These are phyloP conservation scores for Reinhardtius hippoglossoides DNA, from an alignment of 2,113 vertebrate species.

Conservation along the genomic window DNA sequence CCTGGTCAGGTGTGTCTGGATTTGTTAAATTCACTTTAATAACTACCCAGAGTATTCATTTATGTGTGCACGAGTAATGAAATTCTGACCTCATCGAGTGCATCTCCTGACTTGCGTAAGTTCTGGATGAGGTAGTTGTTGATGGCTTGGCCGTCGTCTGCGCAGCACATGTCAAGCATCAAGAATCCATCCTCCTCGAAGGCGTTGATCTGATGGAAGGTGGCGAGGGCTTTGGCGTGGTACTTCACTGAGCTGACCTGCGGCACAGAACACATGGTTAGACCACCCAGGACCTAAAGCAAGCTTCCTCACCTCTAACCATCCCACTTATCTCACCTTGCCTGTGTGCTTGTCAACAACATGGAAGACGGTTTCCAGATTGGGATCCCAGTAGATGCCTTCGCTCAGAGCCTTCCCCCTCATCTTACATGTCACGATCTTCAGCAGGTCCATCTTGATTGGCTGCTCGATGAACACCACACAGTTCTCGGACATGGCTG, in stretches of 20 bases:
- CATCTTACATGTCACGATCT: constrained; percentile 87
- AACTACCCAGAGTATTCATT: background rate
- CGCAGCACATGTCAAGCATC: constrained; percentile 90
- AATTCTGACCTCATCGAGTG: constrained; percentile 86
- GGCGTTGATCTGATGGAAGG: constrained; percentile 95
- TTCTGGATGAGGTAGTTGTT: constrained; percentile 88
- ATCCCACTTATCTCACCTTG: constrained; percentile 76
- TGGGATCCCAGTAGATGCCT: constrained; percentile 92
- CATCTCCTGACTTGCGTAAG: constrained; percentile 86
- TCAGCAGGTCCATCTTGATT: constrained; percentile 89
- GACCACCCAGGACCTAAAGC: background rate
- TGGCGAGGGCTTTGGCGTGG: constrained; percentile 82
- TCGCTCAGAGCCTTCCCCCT: constrained; percentile 82
- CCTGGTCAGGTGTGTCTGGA: too few relatives aligned
- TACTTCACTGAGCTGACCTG: constrained; percentile 86
- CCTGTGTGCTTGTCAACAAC: constrained; percentile 90
- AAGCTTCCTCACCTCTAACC: background rate
- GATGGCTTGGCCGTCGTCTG: constrained; percentile 85
- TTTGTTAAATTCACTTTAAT: too few relatives aligned
- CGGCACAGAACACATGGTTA: background rate
- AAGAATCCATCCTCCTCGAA: constrained; percentile 91
- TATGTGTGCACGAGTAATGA: background rate
- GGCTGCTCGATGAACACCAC: constrained; percentile 95
- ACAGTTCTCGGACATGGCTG: constrained; percentile 95
- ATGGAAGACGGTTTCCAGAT: constrained; percentile 88